A percentile compares a stretch with the other conserved stretches of the same genome.
These are phyloP conservation scores for Murina feae DNA, from an alignment of 2,113 vertebrate genomes.

Conservation along the genomic window DNA sequence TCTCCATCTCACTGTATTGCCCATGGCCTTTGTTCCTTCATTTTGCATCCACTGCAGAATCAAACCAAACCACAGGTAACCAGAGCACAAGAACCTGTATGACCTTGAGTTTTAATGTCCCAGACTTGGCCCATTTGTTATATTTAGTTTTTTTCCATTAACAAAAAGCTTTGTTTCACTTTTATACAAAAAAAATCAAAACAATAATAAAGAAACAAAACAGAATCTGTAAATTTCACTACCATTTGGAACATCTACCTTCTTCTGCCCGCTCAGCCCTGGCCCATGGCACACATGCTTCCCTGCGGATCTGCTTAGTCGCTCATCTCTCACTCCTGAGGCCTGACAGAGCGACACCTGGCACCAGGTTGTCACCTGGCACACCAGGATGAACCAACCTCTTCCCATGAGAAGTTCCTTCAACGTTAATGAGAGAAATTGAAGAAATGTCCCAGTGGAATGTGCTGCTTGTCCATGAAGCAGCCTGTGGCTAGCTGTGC, in stretches of 20 bases:
- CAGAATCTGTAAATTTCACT: too few species aligned
- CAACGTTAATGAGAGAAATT: not conserved
- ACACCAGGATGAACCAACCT: too few species aligned
- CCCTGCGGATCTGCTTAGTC: fast-evolving
- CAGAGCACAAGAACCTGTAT: not conserved
- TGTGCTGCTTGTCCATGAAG: fast-evolving
- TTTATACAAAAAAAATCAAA: not conserved
- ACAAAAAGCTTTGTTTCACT: not conserved
- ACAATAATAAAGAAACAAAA: not conserved
- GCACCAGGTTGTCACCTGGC: fast-evolving
- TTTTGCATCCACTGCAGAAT: not conserved
- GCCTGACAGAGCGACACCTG: not conserved
- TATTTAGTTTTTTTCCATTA: not conserved
- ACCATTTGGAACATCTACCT: not conserved
- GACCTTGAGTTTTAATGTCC: not conserved
- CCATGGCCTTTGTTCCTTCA: not conserved
- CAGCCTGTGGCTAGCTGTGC: fast-evolving
- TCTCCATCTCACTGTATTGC: not conserved
- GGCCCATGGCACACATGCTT: not conserved
- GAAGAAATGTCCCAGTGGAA: not conserved
- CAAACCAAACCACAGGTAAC: not conserved
- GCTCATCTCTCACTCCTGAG: fast-evolving
- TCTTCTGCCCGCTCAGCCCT: not conserved
- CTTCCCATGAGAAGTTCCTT: not conserved
- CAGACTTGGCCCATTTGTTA: not conserved